phyloP scores from a whole-genome alignment of 2,888 invertebrate genomes.

The Trichacis sp. region DNA sequence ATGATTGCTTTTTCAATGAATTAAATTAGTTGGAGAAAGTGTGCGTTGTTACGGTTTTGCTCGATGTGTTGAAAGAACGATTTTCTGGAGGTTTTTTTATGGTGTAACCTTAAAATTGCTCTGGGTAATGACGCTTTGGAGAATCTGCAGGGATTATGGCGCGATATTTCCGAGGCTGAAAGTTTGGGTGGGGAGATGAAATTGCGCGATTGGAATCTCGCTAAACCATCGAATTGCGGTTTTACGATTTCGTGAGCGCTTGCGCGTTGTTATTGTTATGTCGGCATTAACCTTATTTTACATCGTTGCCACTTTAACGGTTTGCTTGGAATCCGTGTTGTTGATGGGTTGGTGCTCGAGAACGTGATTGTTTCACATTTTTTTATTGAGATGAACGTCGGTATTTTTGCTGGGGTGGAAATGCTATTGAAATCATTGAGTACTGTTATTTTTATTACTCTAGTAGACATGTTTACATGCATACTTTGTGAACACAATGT shows the following conservation, averaged over 20 bases:
- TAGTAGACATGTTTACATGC: too few species aligned
- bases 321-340: neutral
- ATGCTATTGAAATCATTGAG: too few species aligned
- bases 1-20: too few species aligned
- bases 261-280: neutral
- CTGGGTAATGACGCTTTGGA: neutral
- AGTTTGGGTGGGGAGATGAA: neutral
- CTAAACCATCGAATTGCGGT: neutral
- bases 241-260: neutral
- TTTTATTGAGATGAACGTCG: too few species aligned
- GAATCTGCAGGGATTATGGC: neutral
- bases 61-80: neutral
- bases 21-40: too few species aligned
- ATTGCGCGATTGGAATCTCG: neutral
- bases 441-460: too few species aligned
- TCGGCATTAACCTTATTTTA: neutral
- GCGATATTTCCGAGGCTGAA: neutral
- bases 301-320: neutral
- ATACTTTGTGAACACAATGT: too few species aligned
- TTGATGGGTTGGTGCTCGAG: too few species aligned
- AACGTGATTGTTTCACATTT: too few species aligned
- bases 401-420: too few species aligned
- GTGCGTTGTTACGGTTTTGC: too few species aligned
- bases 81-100: neutral
- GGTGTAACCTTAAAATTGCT: neutral